Base-by-base conservation (phyloP, 2,888 invertebrate species). In the Trachelus tabidus region DNA sequence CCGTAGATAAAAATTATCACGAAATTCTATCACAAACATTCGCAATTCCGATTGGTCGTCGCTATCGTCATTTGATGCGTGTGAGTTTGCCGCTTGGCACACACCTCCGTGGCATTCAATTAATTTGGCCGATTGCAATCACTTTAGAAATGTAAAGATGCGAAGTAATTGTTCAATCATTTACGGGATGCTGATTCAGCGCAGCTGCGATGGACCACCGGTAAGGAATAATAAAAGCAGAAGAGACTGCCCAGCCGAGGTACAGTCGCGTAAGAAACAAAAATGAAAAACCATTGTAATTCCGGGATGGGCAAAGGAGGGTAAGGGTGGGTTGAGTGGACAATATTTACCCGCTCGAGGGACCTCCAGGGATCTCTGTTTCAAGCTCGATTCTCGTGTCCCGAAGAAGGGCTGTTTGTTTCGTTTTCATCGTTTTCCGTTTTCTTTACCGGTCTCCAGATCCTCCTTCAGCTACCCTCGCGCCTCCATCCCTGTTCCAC, bases 381-480 rank as follows among this genome's bases (percentile, higher is more conserved):
- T 81, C 84, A 81, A 85, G 81, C 84, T 81, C 73, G 77, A 81
- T 81, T 86, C 85, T 85, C 87, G 87, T 87, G 86, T 87, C 87
- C 85, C 82, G 80, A 56, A 76, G 80, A 71, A 71, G 30, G 11
- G 71, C 30, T 23, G 31, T 71, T 71, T 71, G 23, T 34, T 34
- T 4, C 71, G 12, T 34, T 71, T 71, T 71, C 71, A 31, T 23
- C 71, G 71, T 71, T 31, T 31, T 34, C 71, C 9, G 71, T 71
- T 71, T 34, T 71, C 34, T 71, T 71, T 34, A 33, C 23, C 71
- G 30, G 11, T 34, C 31, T 34, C 71, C 31, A 30, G 56, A 56
- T 56, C 75, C 79, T 77, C 75, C 76, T 80, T 75, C 77, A 75
- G 74, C 76, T 68, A 73, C 69, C 73, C 75, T 77, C 75, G 74